phyloP scores from a whole-genome alignment of 2,113 vertebrate species.

The Pangasianodon gigas region DNA sequence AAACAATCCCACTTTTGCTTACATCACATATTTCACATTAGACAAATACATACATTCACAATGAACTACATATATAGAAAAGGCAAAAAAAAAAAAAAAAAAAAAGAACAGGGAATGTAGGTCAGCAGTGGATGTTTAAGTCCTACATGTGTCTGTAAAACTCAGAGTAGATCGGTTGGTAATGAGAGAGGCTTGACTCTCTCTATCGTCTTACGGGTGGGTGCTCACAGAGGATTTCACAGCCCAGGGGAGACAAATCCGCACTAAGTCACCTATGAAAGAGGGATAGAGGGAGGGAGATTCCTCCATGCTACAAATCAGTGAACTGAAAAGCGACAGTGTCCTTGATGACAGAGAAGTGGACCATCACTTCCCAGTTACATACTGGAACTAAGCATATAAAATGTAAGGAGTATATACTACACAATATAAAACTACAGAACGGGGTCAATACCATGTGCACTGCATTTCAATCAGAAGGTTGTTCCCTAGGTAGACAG shows the following conservation, averaged over 20 bases:
- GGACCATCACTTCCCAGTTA: constrained; percentile 6
- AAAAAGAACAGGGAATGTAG: not conserved
- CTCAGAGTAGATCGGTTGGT: constrained; percentile 7
- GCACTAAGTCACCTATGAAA: constrained; percentile 41
- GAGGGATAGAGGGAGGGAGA: constrained; percentile 33
- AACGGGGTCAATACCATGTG: not conserved
- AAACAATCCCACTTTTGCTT: not conserved
- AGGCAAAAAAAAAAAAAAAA: not conserved
- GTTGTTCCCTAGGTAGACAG: not conserved
- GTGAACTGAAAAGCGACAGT: constrained; percentile 28
- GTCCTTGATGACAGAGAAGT: constrained; percentile 17
- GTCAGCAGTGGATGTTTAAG: not conserved
- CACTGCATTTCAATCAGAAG: not conserved
- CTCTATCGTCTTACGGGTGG: constrained; percentile 36
- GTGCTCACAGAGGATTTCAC: constrained; percentile 45
- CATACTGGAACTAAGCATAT: constrained; percentile 20
- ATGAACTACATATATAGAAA: not conserved
- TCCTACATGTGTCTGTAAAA: not conserved
- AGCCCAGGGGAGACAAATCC: constrained; percentile 44
- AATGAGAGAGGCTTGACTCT: constrained; percentile 27
- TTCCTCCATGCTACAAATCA: constrained; percentile 40
- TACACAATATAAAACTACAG: not conserved
- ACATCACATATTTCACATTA: not conserved
- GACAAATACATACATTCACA: not conserved
- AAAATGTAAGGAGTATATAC: not conserved